Conservation (phyloP, 1,140 invertebrate genomes). For the Dufourea novaeangliae region DNA sequence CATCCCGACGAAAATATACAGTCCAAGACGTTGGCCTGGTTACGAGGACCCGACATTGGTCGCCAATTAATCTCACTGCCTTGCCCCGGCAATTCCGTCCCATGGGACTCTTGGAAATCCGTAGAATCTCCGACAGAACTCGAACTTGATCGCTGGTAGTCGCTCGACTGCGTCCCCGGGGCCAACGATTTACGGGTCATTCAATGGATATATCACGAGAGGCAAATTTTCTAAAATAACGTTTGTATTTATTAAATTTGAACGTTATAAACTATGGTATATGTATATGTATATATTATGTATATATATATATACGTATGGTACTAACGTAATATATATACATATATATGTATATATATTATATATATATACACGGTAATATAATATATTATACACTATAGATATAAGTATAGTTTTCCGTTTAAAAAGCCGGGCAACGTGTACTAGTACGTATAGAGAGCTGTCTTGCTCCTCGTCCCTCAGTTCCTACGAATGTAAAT, state of each 20-base stretch:
- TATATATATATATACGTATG: background rate
- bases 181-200: too few species aligned
- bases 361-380: constrained; percentile 15
- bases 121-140: background rate
- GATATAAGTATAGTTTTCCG: background rate
- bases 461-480: too few species aligned
- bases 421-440: constrained; percentile 15
- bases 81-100: constrained; percentile 24
- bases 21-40: constrained; percentile 9
- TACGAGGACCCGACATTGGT: constrained; percentile 36
- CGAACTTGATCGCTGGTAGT: too few species aligned
- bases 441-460: background rate
- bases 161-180: too few species aligned
- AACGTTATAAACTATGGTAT: constrained; percentile 33
- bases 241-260: constrained; percentile 35
- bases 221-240: constrained; percentile 34
- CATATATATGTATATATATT: background rate
- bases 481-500: background rate
- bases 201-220: constrained; percentile 3
- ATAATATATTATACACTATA: constrained; percentile 10
- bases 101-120: background rate
- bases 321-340: too few species aligned
- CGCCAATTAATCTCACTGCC: constrained; percentile 45
- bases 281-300: background rate
- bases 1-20: constrained; percentile 13